These are phyloP conservation scores for Pomatostomus ruficeps DNA, from an alignment of 2,113 vertebrate species.

Conservation along the genomic window DNA sequence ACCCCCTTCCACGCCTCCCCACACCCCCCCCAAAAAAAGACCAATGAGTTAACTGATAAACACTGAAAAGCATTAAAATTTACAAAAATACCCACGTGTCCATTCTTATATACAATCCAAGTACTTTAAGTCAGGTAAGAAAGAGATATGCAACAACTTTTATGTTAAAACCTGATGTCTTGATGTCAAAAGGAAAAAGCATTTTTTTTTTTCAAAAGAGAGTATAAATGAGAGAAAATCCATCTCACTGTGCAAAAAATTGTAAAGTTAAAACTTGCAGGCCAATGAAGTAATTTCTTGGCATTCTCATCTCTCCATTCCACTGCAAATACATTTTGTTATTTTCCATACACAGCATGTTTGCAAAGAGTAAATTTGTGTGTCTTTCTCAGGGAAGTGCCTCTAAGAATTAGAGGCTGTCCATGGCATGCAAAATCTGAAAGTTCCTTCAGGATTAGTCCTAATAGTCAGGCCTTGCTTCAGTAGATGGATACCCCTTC, in stretches of 20 bases:
- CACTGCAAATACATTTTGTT: not conserved
- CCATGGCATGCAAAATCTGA: not conserved
- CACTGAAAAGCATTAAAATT: not conserved
- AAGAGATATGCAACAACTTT: not conserved
- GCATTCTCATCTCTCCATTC: not conserved
- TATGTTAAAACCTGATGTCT: not conserved
- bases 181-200: not conserved
- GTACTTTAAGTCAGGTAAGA: not conserved
- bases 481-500: conserved; percentile 67
- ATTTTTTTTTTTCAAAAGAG: not conserved
- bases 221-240: not conserved
- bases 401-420: not conserved
- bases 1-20: too few species aligned
- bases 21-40: not conserved
- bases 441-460: not conserved
- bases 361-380: not conserved
- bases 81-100: not conserved
- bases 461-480: not conserved
- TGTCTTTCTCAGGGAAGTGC: not conserved
- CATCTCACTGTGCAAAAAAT: not conserved
- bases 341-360: not conserved
- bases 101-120: not conserved
- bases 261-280: not conserved
- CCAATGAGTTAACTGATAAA: not conserved
- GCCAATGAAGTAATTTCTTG: not conserved